These are phyloP conservation scores for Hanleya hanleyi DNA, from an alignment of 2,888 invertebrate species.

Conservation along the genomic window DNA sequence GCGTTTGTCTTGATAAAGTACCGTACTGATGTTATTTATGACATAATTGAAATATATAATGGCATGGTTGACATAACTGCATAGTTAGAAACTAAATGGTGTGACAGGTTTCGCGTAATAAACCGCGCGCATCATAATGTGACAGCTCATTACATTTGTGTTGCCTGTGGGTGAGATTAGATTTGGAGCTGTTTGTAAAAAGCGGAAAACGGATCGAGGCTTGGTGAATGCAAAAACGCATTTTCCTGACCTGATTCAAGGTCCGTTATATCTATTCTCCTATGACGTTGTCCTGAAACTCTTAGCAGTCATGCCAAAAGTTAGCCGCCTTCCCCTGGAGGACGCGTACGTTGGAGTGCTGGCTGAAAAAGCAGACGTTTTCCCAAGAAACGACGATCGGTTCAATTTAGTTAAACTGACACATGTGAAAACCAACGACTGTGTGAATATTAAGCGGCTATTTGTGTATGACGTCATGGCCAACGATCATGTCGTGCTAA, in stretches of 20 bases:
- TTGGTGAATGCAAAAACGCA: conserved; percentile 23
- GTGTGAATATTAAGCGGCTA: neutral
- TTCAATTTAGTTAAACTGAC: conserved; percentile 16
- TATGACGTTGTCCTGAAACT: conserved; percentile 22
- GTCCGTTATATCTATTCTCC: conserved; percentile 43
- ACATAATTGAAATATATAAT: no score
- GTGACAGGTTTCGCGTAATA: no score
- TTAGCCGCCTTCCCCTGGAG: conserved; percentile 38
- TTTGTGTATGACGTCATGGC: conserved; percentile 3
- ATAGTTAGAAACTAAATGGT: no score
- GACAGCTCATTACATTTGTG: no score
- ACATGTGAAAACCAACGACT: neutral
- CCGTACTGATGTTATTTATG: no score
- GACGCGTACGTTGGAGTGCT: conserved; percentile 44
- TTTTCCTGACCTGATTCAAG: conserved; percentile 43
- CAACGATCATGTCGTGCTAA: neutral
- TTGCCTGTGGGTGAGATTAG: no score
- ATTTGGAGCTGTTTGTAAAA: no score
- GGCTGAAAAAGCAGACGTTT: conserved; percentile 25
- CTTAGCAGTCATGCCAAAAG: conserved; percentile 6
- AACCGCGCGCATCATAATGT: no score
- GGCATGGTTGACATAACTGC: no score
- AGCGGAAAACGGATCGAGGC: no score
- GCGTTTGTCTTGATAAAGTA: no score
- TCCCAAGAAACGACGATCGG: conserved; percentile 42